A percentile compares a stretch with the other conserved stretches of the same genome.
phyloP scores from a whole-genome alignment of 1,140 invertebrate species.

The Achroia grisella region DNA sequence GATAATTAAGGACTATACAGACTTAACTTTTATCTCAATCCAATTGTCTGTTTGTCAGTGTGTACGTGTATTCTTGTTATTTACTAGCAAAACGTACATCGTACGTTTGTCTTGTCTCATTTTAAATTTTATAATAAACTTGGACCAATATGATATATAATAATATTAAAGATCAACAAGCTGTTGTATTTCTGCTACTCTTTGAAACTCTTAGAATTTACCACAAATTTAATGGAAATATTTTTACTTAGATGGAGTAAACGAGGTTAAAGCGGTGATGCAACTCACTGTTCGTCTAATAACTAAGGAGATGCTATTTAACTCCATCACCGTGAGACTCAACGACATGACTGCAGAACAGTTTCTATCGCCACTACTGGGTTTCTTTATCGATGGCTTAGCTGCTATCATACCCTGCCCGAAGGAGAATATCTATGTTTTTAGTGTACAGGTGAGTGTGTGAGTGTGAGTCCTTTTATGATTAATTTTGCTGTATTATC shows the following conservation, averaged over 20 bases:
- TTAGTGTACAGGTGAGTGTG: conserved; percentile 88
- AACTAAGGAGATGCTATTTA: conserved; percentile 95
- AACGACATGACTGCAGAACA: conserved; percentile 95
- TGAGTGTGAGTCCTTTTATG: too few species aligned
- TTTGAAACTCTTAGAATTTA: neutral
- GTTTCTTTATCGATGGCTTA: conserved; percentile 93
- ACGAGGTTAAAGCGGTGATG: conserved; percentile 93
- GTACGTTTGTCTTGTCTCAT: too few species aligned
- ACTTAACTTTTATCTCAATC: too few species aligned
- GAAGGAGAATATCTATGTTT: conserved; percentile 94
- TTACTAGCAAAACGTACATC: too few species aligned
- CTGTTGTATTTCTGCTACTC: too few species aligned
- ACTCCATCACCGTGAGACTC: conserved; percentile 94
- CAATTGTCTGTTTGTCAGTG: too few species aligned
- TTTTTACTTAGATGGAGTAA: conserved; percentile 84
- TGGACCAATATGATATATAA: too few species aligned
- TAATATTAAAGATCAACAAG: too few species aligned
- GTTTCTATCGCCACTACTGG: conserved; percentile 92
- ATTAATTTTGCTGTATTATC: too few species aligned
- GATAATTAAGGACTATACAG: too few species aligned
- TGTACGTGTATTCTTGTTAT: too few species aligned
- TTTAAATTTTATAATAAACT: too few species aligned
- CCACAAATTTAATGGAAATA: neutral
- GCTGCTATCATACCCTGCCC: conserved; percentile 94
- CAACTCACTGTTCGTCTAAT: conserved; percentile 91